Percentiles rank a stretch among this genome's conserved stretches.
Evolutionary conservation across 30 jellyfish, hydroid and myxozoan species (phyloP).

Genomic region (Phacellophora camtschatica): DNA sequence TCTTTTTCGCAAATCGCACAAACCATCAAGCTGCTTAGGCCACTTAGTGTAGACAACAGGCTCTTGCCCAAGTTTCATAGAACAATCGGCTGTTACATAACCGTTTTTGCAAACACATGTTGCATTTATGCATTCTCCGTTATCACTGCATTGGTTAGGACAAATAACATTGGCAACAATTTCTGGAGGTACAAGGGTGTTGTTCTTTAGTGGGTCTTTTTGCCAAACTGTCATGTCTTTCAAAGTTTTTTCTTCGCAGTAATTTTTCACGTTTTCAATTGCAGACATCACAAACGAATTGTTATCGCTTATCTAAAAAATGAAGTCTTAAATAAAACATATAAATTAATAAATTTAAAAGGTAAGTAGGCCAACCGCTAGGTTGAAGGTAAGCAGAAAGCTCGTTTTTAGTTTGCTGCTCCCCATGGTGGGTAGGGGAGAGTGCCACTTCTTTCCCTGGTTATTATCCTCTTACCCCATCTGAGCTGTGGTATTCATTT

Average conservation of each 20-base stretch:
- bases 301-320: slow-evolving; percentile 58
- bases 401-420: no score
- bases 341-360: no score
- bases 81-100: slow-evolving; percentile 79
- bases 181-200: slow-evolving; percentile 77
- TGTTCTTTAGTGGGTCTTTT: slow-evolving; percentile 55
- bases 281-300: slow-evolving; percentile 59
- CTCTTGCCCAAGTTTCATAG: slow-evolving; percentile 45
- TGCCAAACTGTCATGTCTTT: slow-evolving; percentile 62
- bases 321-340: not conserved
- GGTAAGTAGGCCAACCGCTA: no score
- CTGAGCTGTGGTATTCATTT: no score
- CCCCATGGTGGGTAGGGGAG: no score
- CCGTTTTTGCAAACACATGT: slow-evolving; percentile 78
- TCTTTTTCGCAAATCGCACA: slow-evolving; percentile 76
- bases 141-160: slow-evolving; percentile 83
- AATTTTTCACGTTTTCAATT: slow-evolving; percentile 24
- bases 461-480: no score
- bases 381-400: no score
- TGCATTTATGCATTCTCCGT: slow-evolving; percentile 83
- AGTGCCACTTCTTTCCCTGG: no score
- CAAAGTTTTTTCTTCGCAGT: slow-evolving; percentile 71
- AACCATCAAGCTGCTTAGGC: slow-evolving; percentile 49
- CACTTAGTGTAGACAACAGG: slow-evolving; percentile 59
- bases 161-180: slow-evolving; percentile 72